Evolutionary conservation across 2,888 invertebrate species (phyloP).

Genomic region (Aphodius sticticus): DNA sequence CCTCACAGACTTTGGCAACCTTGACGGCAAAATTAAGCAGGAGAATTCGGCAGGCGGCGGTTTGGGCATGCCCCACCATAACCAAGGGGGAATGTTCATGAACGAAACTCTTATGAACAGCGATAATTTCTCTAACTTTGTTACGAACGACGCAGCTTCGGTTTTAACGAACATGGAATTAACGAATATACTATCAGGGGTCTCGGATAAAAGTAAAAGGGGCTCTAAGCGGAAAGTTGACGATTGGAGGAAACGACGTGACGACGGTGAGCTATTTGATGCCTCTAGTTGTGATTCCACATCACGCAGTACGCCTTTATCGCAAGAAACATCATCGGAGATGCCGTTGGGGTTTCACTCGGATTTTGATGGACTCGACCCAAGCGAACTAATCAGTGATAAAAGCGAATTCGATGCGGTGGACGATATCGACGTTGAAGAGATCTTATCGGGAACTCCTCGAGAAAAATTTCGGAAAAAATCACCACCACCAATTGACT

Average conservation of each 20-base stretch:
- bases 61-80: conserved; percentile 47
- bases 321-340: conserved; percentile 61
- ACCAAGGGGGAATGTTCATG: conserved; percentile 55
- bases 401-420: conserved; percentile 69
- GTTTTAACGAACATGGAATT: conserved; percentile 55
- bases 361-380: conserved; percentile 70
- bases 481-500: conserved; percentile 61
- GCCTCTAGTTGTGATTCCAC: conserved; percentile 72
- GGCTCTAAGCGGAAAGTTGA: conserved; percentile 67
- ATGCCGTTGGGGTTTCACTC: conserved; percentile 67
- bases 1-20: conserved; percentile 60
- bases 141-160: conserved; percentile 43
- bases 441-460: conserved; percentile 56
- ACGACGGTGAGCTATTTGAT: conserved; percentile 65
- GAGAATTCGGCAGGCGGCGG: conserved; percentile 50
- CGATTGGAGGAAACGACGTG: conserved; percentile 69
- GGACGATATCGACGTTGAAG: conserved; percentile 68
- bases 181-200: conserved; percentile 53
- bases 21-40: conserved; percentile 56
- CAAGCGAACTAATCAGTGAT: conserved; percentile 64
- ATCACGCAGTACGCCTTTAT: conserved; percentile 65
- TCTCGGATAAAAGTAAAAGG: conserved; percentile 57
- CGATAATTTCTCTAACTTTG: conserved; percentile 58
- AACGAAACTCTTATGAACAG: conserved; percentile 56
- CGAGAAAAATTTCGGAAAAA: conserved; percentile 65